Conservation (phyloP, 2,888 invertebrate genomes). For the Galerucella pusilla region DNA sequence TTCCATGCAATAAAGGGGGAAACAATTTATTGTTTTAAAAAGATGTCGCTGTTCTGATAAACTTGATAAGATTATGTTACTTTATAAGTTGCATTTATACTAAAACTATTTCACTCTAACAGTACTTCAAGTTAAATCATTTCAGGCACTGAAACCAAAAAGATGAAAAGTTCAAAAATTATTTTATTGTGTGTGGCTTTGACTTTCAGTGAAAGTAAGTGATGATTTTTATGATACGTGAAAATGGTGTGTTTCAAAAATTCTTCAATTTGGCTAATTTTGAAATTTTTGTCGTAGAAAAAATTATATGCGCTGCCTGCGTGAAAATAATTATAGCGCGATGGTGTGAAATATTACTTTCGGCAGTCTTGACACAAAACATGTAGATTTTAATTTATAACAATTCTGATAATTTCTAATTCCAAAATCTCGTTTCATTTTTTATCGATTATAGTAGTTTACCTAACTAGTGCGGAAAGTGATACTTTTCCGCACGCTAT, state of each 20-base stretch:
- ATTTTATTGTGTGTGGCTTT: not conserved
- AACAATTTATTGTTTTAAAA: not conserved
- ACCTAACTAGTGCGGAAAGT: no score
- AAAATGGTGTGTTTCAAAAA: not conserved
- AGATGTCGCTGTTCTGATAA: not conserved
- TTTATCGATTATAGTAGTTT: no score
- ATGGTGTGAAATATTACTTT: no score
- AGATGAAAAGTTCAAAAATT: not conserved
- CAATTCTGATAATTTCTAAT: no score
- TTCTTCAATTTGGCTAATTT: no score
- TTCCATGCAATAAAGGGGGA: not conserved
- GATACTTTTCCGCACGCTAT: no score
- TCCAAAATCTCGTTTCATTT: no score
- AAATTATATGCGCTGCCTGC: no score
- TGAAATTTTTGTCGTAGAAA: no score
- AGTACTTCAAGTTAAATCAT: not conserved
- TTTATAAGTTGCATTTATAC: not conserved
- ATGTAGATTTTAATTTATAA: no score
- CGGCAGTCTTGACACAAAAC: no score
- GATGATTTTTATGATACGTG: not conserved
- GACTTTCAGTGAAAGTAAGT: not conserved
- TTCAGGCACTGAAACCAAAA: not conserved
- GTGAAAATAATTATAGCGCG: no score
- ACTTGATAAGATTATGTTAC: not conserved
- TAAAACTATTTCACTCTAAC: not conserved